These are phyloP conservation scores for Rotaria sp. DNA, from an alignment of 2,888 invertebrate species.

Conservation along the genomic window DNA sequence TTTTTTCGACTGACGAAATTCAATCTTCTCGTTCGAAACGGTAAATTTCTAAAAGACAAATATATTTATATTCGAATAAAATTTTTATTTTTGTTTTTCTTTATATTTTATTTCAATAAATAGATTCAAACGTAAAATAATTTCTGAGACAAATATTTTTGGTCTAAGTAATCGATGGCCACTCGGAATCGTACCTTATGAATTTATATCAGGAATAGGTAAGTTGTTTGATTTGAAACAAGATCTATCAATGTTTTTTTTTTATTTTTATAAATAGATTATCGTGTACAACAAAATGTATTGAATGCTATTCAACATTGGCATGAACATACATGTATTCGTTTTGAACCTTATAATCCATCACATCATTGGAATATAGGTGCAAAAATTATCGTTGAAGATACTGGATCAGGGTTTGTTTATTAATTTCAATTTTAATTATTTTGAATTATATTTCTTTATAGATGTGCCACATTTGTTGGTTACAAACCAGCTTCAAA, in stretches of 20 bases:
- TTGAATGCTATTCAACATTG: conserved; percentile 35
- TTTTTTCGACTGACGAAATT: background rate
- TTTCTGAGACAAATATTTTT: conserved; percentile 24
- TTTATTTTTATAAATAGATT: background rate
- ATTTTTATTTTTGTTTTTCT: background rate
- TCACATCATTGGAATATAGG: conserved; percentile 11
- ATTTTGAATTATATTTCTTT: background rate
- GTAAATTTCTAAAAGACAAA: background rate
- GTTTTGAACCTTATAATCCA: conserved; percentile 37
- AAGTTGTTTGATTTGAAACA: background rate
- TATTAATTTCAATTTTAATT: background rate
- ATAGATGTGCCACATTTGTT: conserved; percentile 38
- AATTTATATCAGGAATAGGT: conserved; percentile 28
- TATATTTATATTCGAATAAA: background rate
- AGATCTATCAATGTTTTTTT: background rate
- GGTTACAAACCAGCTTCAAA: conserved; percentile 28
- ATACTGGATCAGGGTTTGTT: background rate
- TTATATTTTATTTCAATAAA: background rate
- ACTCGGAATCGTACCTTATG: conserved; percentile 28
- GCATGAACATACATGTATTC: conserved; percentile 37
- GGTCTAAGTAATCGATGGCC: conserved; percentile 35
- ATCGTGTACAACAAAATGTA: conserved; percentile 15
- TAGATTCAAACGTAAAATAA: conserved; percentile 32
- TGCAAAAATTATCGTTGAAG: background rate
- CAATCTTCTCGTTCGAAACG: background rate